Evolutionary conservation across 2,888 invertebrate species (phyloP).

Genomic region (Nomada lathburiana): DNA sequence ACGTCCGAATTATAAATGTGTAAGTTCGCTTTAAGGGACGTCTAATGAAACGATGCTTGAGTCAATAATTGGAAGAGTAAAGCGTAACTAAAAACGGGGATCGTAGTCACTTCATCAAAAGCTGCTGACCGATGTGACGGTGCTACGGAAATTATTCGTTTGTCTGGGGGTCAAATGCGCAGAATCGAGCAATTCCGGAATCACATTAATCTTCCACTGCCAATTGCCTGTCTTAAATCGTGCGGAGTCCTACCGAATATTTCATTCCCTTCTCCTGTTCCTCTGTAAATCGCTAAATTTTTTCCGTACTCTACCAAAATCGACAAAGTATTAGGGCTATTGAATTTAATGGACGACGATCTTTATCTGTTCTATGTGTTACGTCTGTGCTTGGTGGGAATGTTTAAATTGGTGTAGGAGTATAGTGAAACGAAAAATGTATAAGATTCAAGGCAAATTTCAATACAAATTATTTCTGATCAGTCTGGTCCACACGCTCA

Average conservation of each 20-base stretch:
- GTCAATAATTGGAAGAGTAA: constrained; percentile 13
- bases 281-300: constrained; percentile 3
- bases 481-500: no score
- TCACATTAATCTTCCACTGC: constrained; percentile 70
- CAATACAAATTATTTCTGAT: no score
- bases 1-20: no score
- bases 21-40: no score
- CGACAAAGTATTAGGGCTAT: not conserved
- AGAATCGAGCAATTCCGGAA: constrained; percentile 64
- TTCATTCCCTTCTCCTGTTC: constrained; percentile 54
- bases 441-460: no score
- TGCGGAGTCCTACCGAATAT: constrained; percentile 64
- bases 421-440: no score
- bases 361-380: no score
- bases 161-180: constrained; percentile 51
- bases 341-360: not conserved
- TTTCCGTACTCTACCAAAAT: not conserved
- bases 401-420: no score
- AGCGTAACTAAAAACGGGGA: constrained; percentile 3
- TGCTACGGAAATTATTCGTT: constrained; percentile 59
- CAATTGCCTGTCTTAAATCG: constrained; percentile 72
- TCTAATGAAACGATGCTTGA: not conserved
- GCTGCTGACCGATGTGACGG: constrained; percentile 11
- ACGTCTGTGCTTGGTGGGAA: no score
- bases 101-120: constrained; percentile 36